Evolutionary conservation across 2,797 vertebrate species (phyloP).

Genomic region (Bovichtus variegatus): DNA sequence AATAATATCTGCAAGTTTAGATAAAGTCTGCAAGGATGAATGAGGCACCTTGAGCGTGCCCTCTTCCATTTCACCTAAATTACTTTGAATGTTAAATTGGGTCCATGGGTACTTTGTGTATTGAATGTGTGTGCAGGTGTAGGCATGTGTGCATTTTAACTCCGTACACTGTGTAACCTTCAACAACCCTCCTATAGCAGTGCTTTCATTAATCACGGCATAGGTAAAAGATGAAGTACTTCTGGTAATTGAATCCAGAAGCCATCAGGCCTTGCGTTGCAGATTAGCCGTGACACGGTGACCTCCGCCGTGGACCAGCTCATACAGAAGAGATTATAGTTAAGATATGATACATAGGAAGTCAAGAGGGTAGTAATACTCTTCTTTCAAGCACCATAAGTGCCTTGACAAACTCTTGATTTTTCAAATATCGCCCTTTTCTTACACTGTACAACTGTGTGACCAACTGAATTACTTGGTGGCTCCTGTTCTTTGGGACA

Average conservation of each 20-base stretch:
- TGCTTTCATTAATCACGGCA: slow-evolving; percentile 71
- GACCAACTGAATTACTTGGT: slow-evolving; percentile 14
- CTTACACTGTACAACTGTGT: slow-evolving; percentile 7
- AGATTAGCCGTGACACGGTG: slow-evolving; percentile 66
- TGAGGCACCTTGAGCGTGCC: slow-evolving; percentile 22
- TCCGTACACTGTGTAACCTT: slow-evolving; percentile 59
- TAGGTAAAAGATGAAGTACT: slow-evolving; percentile 61
- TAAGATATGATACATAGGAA: slow-evolving; percentile 28
- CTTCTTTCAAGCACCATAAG: slow-evolving; percentile 28
- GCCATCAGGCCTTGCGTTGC: slow-evolving; percentile 49
- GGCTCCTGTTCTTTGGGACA: slow-evolving; percentile 23
- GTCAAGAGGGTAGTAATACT: slow-evolving; percentile 23
- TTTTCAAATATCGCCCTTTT: slow-evolving; percentile 9
- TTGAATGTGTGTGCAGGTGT: slow-evolving; percentile 4
- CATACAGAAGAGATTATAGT: slow-evolving; percentile 49
- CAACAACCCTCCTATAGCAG: slow-evolving; percentile 42
- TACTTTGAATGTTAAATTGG: slow-evolving; percentile 24
- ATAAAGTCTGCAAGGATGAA: slow-evolving; percentile 26
- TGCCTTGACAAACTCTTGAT: not conserved
- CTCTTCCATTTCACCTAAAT: slow-evolving; percentile 36
- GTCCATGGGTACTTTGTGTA: slow-evolving; percentile 13
- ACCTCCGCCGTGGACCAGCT: slow-evolving; percentile 46
- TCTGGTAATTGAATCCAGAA: slow-evolving; percentile 72
- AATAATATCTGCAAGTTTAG: slow-evolving; percentile 29
- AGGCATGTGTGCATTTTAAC: slow-evolving; percentile 20